Conservation (phyloP, 2,113 vertebrate genomes). For the Orthonyx spaldingii region DNA sequence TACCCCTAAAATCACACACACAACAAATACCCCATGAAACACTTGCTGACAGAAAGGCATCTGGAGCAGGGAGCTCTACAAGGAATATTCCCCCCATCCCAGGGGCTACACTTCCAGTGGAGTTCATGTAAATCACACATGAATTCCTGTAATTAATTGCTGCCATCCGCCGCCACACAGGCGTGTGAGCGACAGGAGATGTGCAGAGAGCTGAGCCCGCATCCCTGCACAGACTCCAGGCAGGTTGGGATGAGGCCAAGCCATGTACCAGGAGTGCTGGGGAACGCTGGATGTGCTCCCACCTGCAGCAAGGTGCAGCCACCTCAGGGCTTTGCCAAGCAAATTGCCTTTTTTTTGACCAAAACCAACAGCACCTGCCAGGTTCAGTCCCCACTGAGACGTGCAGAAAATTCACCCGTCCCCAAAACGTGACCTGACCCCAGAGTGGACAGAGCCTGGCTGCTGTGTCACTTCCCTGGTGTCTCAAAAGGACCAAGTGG, state of each 20-base stretch:
- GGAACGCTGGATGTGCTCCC: background rate
- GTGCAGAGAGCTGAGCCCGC: background rate
- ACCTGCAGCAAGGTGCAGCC: background rate
- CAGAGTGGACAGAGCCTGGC: background rate
- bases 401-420: rapidly evolving
- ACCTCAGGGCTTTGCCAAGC: background rate
- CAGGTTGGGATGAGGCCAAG: background rate
- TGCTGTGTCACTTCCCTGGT: background rate
- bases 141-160: background rate
- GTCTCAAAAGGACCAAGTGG: background rate
- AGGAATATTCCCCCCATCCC: background rate
- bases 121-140: background rate
- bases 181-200: rapidly evolving
- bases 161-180: rapidly evolving
- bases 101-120: background rate
- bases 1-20: background rate
- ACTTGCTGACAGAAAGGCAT: background rate
- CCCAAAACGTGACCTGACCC: background rate
- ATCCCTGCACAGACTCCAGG: background rate
- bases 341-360: background rate
- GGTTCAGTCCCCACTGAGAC: background rate
- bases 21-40: background rate
- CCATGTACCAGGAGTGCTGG: background rate
- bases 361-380: background rate
- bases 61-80: rapidly evolving